Conservation (phyloP, 2,888 invertebrate genomes). For the Taphrorychus bicolor region DNA sequence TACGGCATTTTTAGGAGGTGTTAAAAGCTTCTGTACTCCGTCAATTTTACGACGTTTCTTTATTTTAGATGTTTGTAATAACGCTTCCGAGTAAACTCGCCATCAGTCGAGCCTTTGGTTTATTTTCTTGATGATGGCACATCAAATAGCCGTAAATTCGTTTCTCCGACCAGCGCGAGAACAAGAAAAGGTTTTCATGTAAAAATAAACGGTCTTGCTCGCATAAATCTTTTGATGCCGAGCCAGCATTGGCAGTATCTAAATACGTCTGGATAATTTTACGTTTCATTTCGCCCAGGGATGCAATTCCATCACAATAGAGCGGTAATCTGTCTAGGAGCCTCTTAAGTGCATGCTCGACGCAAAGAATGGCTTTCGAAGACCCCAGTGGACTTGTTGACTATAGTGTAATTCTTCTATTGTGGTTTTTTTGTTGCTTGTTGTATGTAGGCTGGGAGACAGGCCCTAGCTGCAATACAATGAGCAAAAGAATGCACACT, state of each 20-base stretch:
- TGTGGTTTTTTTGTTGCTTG: background rate
- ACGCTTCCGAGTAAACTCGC: constrained; percentile 5
- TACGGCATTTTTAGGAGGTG: constrained; percentile 18
- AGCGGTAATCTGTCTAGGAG: background rate
- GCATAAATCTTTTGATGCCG: background rate
- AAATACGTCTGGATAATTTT: background rate
- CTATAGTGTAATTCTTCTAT: background rate
- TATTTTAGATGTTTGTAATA: constrained; percentile 17
- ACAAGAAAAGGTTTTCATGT: background rate
- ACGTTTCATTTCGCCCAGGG: background rate
- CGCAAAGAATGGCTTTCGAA: background rate
- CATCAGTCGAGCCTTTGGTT: background rate
- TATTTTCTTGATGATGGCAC: background rate
- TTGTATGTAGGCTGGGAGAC: background rate
- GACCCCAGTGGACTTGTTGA: background rate
- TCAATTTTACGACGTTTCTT: constrained; percentile 21
- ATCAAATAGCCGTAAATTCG: background rate
- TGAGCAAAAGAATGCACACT: background rate
- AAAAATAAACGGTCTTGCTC: background rate
- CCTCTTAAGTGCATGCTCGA: constrained; percentile 1
- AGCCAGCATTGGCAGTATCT: background rate
- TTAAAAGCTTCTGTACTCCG: constrained; percentile 21
- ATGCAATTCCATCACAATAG: background rate
- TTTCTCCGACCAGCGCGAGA: background rate
- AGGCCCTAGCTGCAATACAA: background rate